These are phyloP conservation scores for Hassar affinis DNA, from an alignment of 2,113 vertebrate species.

Conservation along the genomic window DNA sequence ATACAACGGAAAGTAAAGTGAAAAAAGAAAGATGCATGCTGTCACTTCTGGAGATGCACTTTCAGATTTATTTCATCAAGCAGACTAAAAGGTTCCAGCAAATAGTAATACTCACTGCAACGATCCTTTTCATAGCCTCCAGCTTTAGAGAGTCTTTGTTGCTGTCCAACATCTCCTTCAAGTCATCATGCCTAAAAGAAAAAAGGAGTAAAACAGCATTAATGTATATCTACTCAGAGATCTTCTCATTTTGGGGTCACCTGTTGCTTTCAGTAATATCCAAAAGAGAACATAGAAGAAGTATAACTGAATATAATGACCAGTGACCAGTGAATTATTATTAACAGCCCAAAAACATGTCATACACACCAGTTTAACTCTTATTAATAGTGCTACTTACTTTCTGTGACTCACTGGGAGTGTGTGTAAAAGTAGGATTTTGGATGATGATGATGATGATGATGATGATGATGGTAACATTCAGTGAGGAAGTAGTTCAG, in stretches of 20 bases:
- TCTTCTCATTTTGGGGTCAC: neutral
- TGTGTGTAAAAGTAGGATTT: slow-evolving; percentile 1
- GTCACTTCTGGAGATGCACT: neutral
- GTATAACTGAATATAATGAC: neutral
- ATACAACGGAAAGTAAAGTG: neutral
- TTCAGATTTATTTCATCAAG: neutral
- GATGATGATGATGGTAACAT: neutral
- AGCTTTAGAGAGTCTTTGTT: slow-evolving; percentile 98
- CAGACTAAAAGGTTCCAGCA: neutral
- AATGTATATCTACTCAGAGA: neutral
- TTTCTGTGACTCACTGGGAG: neutral
- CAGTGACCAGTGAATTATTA: no score
- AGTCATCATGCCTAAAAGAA: slow-evolving; percentile 85
- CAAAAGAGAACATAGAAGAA: neutral
- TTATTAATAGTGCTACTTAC: neutral
- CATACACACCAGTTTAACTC: neutral
- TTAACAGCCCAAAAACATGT: no score
- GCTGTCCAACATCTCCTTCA: slow-evolving; percentile 98
- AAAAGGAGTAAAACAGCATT: neutral
- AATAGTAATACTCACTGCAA: slow-evolving; percentile 80
- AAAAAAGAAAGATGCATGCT: neutral
- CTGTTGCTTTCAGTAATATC: neutral
- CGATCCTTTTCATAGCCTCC: slow-evolving; percentile 98
- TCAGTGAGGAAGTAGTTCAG: neutral
- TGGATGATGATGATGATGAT: neutral